A percentile compares a stretch with the other conserved stretches of the same genome.
Evolutionary conservation across 1,140 invertebrate genomes (phyloP).

Genomic region (Ips nitidus): DNA sequence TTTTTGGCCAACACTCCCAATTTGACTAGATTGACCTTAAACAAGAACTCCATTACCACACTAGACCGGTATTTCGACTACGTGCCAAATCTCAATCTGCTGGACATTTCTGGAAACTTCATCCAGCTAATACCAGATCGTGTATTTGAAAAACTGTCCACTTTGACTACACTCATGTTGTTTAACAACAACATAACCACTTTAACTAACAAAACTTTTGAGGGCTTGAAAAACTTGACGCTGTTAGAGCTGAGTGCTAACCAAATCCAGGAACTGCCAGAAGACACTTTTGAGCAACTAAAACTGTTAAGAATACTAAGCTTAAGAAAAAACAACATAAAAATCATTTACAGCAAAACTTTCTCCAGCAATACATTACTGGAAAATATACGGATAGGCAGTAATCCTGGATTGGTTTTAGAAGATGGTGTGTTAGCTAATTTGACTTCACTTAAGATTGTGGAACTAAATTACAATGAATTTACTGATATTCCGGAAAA

Average conservation of each 20-base stretch:
- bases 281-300: constrained; percentile 22
- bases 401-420: constrained; percentile 14
- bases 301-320: constrained; percentile 3
- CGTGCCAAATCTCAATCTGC: constrained; percentile 15
- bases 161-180: constrained; percentile 26
- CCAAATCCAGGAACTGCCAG: constrained; percentile 12
- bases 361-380: constrained; percentile 19
- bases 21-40: constrained; percentile 1
- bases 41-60: constrained; percentile 4
- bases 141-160: constrained; percentile 24
- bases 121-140: constrained; percentile 9
- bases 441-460: constrained; percentile 1
- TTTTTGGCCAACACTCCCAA: constrained; percentile 24
- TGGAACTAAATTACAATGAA: constrained; percentile 12
- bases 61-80: constrained; percentile 20
- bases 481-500: constrained; percentile 5
- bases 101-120: constrained; percentile 15
- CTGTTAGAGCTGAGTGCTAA: constrained; percentile 31
- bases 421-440: constrained; percentile 22
- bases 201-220: constrained; percentile 26
- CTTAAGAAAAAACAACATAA: constrained; percentile 15
- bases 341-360: not conserved
- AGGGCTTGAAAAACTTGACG: constrained; percentile 23
- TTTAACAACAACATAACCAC: constrained; percentile 32
- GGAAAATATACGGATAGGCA: constrained; percentile 16